Evolutionary conservation across 1,140 invertebrate genomes (phyloP), one percentile per base, ranked within the genome.

Genomic region (Drosophila ambigua): DNA sequence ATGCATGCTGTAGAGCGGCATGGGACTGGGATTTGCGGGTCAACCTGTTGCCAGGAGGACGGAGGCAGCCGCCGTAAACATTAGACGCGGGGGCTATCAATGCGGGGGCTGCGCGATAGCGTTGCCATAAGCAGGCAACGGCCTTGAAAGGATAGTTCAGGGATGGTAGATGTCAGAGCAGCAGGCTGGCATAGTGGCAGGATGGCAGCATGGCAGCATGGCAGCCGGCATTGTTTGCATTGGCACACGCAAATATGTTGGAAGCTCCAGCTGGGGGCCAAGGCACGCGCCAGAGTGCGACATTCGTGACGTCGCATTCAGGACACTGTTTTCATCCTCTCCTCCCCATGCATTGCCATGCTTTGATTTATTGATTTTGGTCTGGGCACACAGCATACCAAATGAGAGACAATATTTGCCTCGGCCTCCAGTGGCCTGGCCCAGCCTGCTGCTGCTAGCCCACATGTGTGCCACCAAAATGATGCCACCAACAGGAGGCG

Each of bases 301-400:
- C 75, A 88, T 88, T 82, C 71, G 65, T 83, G 79, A 72, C 71
- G 60, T 60, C 66, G 79, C 82, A 77, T 67, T 44, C 57, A 78
- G 75, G 82, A 78, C 64, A 72, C 64, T n/a, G 60, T 23, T 64
- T 15, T 28, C 16, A 26, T 26, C 15, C 15, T 20, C 39, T 7
- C 23, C 63, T n/a, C 23, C 23, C 41, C 15, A 26, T 48, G 54
- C 31, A 58, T 57, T 78, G 52, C 71, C 61, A 44, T 39, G 77
- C 84, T 88, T 84, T 88, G 84, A 88, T 88, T 88, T 88, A 88
- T 88, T 88, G 84, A 88, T 88, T 88, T 84, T 78, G 48, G 85
- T 63, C 68, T 61, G 53, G 58, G 72, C 77, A 82, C 53, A 83
- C 75, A 72, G 82, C 75, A 87, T 87, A 87, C 83, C 55, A 88